These are phyloP conservation scores for Acestrorhynchus altus DNA, from an alignment of 2,797 vertebrate species.

Conservation along the genomic window DNA sequence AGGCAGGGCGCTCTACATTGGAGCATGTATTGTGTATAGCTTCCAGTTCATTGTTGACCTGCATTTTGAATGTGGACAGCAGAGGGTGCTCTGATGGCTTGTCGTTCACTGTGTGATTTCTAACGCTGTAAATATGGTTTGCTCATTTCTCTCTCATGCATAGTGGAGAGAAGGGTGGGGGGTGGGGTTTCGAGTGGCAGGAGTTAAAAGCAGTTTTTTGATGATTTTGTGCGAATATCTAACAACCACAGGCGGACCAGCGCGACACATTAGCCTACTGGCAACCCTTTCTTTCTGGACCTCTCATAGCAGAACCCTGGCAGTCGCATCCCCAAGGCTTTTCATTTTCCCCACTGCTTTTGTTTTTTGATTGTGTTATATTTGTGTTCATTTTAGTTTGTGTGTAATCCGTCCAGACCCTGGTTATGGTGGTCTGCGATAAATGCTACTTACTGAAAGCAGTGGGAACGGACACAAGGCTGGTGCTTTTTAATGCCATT, in stretches of 20 bases:
- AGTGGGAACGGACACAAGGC: slow-evolving; percentile 16
- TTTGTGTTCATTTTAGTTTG: slow-evolving; percentile 13
- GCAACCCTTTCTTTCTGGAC: neutral
- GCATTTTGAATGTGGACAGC: no score
- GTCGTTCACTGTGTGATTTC: neutral
- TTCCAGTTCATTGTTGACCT: no score
- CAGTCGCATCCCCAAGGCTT: neutral
- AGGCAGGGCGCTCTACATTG: no score
- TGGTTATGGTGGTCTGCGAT: slow-evolving; percentile 38
- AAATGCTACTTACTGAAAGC: slow-evolving; percentile 32
- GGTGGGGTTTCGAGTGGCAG: neutral
- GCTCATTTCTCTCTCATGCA: neutral
- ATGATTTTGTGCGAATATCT: neutral
- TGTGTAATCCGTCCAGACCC: slow-evolving; percentile 29
- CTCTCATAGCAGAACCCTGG: slow-evolving; percentile 2
- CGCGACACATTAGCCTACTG: neutral
- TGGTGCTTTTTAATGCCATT: slow-evolving; percentile 42
- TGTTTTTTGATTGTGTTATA: slow-evolving; percentile 1
- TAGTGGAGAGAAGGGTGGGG: neutral
- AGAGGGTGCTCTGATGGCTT: no score
- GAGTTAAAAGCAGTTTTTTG: neutral
- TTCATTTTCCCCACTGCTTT: neutral
- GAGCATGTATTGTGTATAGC: no score
- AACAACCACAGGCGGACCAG: neutral
- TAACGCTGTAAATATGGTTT: neutral